phyloP scores from a whole-genome alignment of 2,888 invertebrate genomes.

The Gasteruption jaculator region DNA sequence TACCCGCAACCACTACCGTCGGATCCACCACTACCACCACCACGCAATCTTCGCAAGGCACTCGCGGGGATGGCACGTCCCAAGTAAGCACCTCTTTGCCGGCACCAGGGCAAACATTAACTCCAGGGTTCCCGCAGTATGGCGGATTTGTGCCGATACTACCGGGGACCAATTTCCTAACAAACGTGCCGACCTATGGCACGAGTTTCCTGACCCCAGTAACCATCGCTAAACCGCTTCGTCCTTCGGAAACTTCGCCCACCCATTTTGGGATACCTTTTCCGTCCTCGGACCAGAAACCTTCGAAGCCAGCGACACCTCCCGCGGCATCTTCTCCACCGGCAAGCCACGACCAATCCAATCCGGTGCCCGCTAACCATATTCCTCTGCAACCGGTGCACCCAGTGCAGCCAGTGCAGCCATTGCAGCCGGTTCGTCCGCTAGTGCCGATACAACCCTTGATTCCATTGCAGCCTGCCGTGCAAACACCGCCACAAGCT shows the following conservation, averaged over 20 bases:
- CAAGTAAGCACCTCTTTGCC: constrained; percentile 25
- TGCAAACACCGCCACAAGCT: constrained; percentile 31
- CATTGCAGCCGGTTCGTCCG: constrained; percentile 15
- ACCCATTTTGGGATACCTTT: constrained; percentile 44
- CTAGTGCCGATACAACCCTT: constrained; percentile 24
- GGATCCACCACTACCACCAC: constrained; percentile 20
- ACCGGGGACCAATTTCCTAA: constrained; percentile 27
- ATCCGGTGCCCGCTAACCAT: constrained; percentile 25
- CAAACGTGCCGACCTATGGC: constrained; percentile 29
- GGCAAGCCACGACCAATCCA: constrained; percentile 14
- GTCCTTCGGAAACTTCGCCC: constrained; percentile 30
- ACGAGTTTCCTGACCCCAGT: constrained; percentile 22
- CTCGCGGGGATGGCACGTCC: constrained; percentile 23
- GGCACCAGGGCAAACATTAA: constrained; percentile 14
- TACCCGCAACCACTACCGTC: constrained; percentile 11
- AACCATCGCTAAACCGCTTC: constrained; percentile 21
- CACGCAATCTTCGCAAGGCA: constrained; percentile 21
- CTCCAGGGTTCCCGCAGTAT: constrained; percentile 29
- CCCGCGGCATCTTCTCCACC: constrained; percentile 11
- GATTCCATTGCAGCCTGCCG: constrained; percentile 20
- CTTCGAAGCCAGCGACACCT: constrained; percentile 12
- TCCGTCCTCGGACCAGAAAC: constrained; percentile 29
- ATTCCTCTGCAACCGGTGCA: constrained; percentile 22
- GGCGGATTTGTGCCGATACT: constrained; percentile 40
- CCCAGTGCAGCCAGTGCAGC: constrained; percentile 18